phyloP scores from a whole-genome alignment of 2,113 vertebrate species.

The Phrynosoma blainvillii region DNA sequence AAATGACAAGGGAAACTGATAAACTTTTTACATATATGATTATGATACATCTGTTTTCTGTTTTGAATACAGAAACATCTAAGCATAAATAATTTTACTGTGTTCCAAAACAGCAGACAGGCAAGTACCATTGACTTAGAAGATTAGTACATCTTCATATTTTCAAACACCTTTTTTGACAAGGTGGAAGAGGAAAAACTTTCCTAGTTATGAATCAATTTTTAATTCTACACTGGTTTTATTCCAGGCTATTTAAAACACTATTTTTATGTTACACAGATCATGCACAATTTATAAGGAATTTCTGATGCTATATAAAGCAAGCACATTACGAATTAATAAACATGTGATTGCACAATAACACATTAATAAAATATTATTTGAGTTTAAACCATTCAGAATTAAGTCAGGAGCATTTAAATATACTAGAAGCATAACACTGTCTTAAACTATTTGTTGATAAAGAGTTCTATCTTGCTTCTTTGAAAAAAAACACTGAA shows the following conservation, averaged over 20 bases:
- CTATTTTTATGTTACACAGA: slow-evolving; percentile 20
- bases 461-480: not conserved
- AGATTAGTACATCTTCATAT: slow-evolving; percentile 51
- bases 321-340: slow-evolving; percentile 64
- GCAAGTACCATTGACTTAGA: slow-evolving; percentile 65
- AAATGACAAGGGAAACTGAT: not conserved
- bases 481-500: not conserved
- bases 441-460: not conserved
- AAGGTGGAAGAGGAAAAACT: slow-evolving; percentile 47
- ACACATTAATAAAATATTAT: slow-evolving; percentile 37
- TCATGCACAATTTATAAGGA: slow-evolving; percentile 44
- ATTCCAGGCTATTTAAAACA: slow-evolving; percentile 45
- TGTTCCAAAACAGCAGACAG: slow-evolving; percentile 62
- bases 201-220: slow-evolving; percentile 54
- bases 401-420: slow-evolving; percentile 23
- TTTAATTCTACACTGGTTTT: slow-evolving; percentile 49
- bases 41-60: slow-evolving; percentile 56
- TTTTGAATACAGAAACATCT: slow-evolving; percentile 60
- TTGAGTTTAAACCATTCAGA: slow-evolving; percentile 44
- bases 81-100: slow-evolving; percentile 49
- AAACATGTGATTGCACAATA: slow-evolving; percentile 14
- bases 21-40: slow-evolving; percentile 49
- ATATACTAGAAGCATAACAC: not conserved
- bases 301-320: slow-evolving; percentile 41
- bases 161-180: slow-evolving; percentile 55